Evolutionary conservation across 2,888 invertebrate species (phyloP).

Genomic region (Xestia rhomboidea): DNA sequence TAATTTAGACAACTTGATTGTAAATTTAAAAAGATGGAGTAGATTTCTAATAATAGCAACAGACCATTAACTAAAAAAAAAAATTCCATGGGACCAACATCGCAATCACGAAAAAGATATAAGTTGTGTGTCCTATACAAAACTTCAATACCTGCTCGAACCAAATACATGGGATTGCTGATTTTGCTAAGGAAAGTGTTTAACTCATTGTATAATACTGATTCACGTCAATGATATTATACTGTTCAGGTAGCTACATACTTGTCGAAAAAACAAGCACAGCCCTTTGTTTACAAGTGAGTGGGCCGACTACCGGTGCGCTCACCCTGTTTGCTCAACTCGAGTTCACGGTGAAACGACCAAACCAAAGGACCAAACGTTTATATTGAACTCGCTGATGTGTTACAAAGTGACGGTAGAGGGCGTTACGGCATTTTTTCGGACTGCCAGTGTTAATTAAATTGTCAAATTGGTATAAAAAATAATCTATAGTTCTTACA

Average conservation of each 20-base stretch:
- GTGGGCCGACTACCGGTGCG: slow-evolving; percentile 31
- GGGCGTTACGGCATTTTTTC: slow-evolving; percentile 5
- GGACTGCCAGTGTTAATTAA: slow-evolving; percentile 18
- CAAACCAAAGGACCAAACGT: slow-evolving; percentile 33
- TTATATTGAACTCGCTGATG: slow-evolving; percentile 48
- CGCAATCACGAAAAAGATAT: neutral
- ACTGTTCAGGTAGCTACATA: neutral
- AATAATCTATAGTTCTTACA: too few relatives aligned
- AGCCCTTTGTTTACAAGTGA: slow-evolving; percentile 42
- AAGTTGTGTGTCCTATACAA: neutral
- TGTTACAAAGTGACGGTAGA: slow-evolving; percentile 21
- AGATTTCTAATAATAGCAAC: neutral
- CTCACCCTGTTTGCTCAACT: slow-evolving; percentile 39
- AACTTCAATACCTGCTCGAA: too few relatives aligned
- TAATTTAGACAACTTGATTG: neutral
- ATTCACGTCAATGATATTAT: neutral
- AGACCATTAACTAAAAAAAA: neutral
- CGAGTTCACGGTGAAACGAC: slow-evolving; percentile 44
- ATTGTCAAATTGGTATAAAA: too few relatives aligned
- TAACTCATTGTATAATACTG: neutral
- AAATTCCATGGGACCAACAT: neutral
- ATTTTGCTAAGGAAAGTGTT: too few relatives aligned
- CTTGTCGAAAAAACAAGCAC: slow-evolving; percentile 8
- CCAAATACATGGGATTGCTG: too few relatives aligned
- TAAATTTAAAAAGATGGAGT: neutral